Conservation (phyloP, 2,113 vertebrate species). For the Paracyprichromis sp. region DNA sequence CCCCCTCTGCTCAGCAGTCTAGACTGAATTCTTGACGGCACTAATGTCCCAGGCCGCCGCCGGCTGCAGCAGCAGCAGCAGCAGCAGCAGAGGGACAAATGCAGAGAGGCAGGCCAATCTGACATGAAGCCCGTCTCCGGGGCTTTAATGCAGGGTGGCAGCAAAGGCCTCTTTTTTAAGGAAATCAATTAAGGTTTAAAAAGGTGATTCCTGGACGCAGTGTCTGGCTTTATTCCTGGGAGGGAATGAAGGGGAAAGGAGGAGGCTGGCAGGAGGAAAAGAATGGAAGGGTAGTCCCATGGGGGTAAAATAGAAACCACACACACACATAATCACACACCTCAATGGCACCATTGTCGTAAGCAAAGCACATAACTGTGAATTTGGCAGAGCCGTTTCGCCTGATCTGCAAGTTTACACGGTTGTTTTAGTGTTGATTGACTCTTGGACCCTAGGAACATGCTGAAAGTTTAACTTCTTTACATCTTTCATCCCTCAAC, state of each 20-base stretch:
- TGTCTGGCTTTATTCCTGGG: conserved; percentile 56
- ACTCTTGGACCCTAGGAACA: conserved; percentile 19
- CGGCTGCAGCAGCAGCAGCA: not conserved
- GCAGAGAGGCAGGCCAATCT: conserved; percentile 52
- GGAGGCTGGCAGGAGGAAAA: not conserved
- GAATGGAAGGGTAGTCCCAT: conserved; percentile 40
- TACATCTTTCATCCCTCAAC: conserved; percentile 30
- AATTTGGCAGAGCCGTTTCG: not conserved
- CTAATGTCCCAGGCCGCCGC: not conserved
- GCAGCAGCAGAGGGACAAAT: conserved; percentile 36
- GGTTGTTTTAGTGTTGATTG: conserved; percentile 24
- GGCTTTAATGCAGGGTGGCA: conserved; percentile 57
- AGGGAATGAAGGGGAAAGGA: not conserved
- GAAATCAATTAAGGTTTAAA: conserved; percentile 71
- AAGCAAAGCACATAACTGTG: conserved; percentile 17
- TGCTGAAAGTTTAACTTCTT: conserved; percentile 30
- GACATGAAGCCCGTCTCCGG: conserved; percentile 42
- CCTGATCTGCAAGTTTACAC: conserved; percentile 42
- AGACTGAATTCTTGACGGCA: not conserved
- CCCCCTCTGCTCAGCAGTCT: not conserved
- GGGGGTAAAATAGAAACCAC: conserved; percentile 46
- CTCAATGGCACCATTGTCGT: conserved; percentile 53
- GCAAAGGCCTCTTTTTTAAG: conserved; percentile 43
- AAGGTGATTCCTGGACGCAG: conserved; percentile 63
- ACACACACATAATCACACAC: conserved; percentile 48